A percentile compares a stretch with the other conserved stretches of the same genome.
phyloP scores from a whole-genome alignment of 2,888 invertebrate genomes.

The Acanthosoma haemorrhoidale region DNA sequence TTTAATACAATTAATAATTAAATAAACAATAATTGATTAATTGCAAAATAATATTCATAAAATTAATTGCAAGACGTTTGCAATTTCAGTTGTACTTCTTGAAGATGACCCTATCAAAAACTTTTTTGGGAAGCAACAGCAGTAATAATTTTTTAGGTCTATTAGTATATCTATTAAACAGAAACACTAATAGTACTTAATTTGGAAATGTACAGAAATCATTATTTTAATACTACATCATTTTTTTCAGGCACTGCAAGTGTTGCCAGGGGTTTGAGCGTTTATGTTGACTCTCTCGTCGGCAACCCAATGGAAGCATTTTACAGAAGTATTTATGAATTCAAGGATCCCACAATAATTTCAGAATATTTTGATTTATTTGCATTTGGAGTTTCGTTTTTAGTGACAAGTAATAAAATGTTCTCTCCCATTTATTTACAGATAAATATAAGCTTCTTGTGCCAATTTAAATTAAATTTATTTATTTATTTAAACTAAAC shows the following conservation, averaged over 20 bases:
- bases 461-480: not conserved
- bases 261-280: constrained; percentile 46
- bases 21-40: too few relatives aligned
- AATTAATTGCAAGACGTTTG: too few relatives aligned
- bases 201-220: too few relatives aligned
- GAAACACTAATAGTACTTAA: too few relatives aligned
- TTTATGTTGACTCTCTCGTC: constrained; percentile 45
- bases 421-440: not conserved
- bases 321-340: constrained; percentile 42
- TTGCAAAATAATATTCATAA: too few relatives aligned
- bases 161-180: too few relatives aligned
- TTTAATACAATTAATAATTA: too few relatives aligned
- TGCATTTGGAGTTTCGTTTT: constrained; percentile 47
- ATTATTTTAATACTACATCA: too few relatives aligned
- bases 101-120: too few relatives aligned
- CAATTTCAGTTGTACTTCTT: too few relatives aligned
- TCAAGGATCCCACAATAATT: constrained; percentile 43
- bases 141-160: too few relatives aligned
- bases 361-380: constrained; percentile 47
- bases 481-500: not conserved
- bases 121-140: too few relatives aligned
- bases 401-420: constrained; percentile 62
- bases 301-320: constrained; percentile 43
- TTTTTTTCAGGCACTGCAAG: constrained; percentile 45
- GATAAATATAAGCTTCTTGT: not conserved